Base-by-base conservation (phyloP, 1,140 invertebrate species). In the Pollicipes pollicipes region DNA sequence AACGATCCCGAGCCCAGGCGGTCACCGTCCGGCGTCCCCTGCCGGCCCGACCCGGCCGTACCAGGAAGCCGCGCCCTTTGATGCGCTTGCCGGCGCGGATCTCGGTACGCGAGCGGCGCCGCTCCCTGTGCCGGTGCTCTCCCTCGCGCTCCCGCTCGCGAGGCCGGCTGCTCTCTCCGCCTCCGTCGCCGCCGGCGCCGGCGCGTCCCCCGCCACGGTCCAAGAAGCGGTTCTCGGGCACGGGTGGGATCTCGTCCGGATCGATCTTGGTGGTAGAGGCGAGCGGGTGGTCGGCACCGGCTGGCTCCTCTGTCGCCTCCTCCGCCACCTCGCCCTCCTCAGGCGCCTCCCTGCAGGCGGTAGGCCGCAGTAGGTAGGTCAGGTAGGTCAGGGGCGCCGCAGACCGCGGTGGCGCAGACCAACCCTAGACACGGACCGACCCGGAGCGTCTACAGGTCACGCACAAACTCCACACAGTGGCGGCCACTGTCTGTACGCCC, bases 211-310 rank as follows among this genome's bases (percentile, higher is more conserved):
- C 85, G 70, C 87, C 81, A 79, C 81, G 74, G 69, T 78, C 73
- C 8, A 83, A 73, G 82, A 91, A 93, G 78, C 88, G 88, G 78
- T 93, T 91, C 0, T 85, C 81, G 27, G 92, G 93, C 71, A 94
- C 87, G 77, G 91, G 88, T 3, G 93, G 93, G 76, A 95, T 95
- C 81, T 95, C 93, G 72, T 90, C 87, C 0, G 90, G 89, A 78
- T 93, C 87, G 32, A 95, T 91, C 78, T 88, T 87, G 8, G 89
- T 88, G 0, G 90, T 83, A 17, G 85, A 85, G 27, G 86, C 88
- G 58, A 92, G 77, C 0, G 90, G 90, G 81, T 93, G 89, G 2
- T 58, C 37, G 30, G 71, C 75, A n/a, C 64, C 68, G 68, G 70
- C 68, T 24, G 45, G 58, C 29, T 70, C 68, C 13, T n/a, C n/a